Evolutionary conservation across 2,888 invertebrate species (phyloP).

Genomic region (Diloba caeruleocephala): DNA sequence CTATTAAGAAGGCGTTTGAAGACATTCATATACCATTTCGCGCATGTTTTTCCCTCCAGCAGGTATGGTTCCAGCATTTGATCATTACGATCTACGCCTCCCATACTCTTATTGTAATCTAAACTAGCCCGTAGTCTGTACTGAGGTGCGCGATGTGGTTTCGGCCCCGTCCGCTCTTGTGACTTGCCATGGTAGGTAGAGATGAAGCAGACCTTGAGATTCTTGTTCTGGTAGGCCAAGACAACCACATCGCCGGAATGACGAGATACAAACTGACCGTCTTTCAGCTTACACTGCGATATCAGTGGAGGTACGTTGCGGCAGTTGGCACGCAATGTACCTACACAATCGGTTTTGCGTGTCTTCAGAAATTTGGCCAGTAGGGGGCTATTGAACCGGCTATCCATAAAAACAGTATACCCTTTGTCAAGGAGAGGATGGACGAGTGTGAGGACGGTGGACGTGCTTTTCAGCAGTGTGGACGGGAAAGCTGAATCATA

Average conservation of each 20-base stretch:
- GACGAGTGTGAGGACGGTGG: constrained; percentile 12
- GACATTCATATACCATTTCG: constrained; percentile 41
- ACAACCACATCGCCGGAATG: constrained; percentile 41
- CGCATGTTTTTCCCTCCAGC: constrained; percentile 31
- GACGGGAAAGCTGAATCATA: constrained; percentile 3
- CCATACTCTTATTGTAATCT: constrained; percentile 22
- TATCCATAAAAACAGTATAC: constrained; percentile 45
- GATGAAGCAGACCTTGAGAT: constrained; percentile 30
- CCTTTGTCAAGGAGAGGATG: constrained; percentile 23
- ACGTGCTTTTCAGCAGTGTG: constrained; percentile 11
- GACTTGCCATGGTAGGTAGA: constrained; percentile 34
- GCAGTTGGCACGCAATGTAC: neutral
- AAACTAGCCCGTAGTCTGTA: too few species aligned
- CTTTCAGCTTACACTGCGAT: constrained; percentile 21
- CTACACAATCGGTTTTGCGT: constrained; percentile 9
- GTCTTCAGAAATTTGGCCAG: constrained; percentile 6
- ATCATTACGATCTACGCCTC: constrained; percentile 11
- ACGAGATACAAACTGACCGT: constrained; percentile 32
- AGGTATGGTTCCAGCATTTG: constrained; percentile 29
- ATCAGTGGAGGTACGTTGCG: constrained; percentile 4
- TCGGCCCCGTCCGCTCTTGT: neutral
- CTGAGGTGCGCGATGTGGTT: neutral
- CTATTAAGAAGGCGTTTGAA: neutral
- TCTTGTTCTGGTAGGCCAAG: constrained; percentile 40
- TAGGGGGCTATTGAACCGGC: constrained; percentile 39